A percentile compares a stretch with the other conserved stretches of the same genome.
Conservation (phyloP, 2,797 vertebrate species). For the Dendrocincla tyrannina region DNA sequence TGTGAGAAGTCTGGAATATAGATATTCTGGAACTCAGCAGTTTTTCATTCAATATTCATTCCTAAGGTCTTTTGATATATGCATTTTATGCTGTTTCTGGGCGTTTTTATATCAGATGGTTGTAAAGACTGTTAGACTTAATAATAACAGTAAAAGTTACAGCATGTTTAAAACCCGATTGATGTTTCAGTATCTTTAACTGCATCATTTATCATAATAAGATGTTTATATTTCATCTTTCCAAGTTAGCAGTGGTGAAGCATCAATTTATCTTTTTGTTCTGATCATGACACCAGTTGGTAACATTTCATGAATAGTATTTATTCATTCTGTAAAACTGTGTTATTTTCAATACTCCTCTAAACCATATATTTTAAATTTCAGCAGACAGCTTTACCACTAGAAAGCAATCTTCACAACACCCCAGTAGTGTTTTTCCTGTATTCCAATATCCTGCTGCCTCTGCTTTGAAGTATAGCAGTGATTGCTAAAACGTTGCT, state of each 20-base stretch:
- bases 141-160: constrained; percentile 57
- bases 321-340: constrained; percentile 33
- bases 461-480: neutral
- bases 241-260: constrained; percentile 11
- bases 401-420: neutral
- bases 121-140: constrained; percentile 58
- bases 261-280: constrained; percentile 55
- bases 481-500: neutral
- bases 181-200: constrained; percentile 39
- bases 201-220: constrained; percentile 46
- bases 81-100: constrained; percentile 28
- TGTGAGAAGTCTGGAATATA: constrained; percentile 5
- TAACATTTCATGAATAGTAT: constrained; percentile 38
- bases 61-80: constrained; percentile 34
- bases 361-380: neutral
- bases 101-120: constrained; percentile 37
- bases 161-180: constrained; percentile 34
- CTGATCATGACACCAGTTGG: neutral
- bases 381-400: neutral
- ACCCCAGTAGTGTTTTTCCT: neutral
- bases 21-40: constrained; percentile 40
- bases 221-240: constrained; percentile 57
- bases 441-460: neutral
- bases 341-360: constrained; percentile 11
- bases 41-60: constrained; percentile 59